A percentile compares a stretch with the other conserved stretches of the same genome.
phyloP scores from a whole-genome alignment of 2,888 invertebrate species.

The Phalera bucephala region DNA sequence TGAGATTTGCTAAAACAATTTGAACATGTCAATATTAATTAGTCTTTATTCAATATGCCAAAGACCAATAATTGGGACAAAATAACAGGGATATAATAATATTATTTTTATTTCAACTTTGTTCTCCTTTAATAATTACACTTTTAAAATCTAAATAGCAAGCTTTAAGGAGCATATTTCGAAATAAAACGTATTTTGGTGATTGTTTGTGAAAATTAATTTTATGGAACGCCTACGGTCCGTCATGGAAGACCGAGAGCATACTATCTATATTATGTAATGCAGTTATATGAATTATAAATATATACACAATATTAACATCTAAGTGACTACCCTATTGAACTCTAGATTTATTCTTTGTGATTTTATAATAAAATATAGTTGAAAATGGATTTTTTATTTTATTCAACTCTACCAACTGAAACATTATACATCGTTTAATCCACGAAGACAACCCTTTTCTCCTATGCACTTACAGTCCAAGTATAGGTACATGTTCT shows the following conservation, averaged over 20 bases:
- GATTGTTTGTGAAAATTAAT: slow-evolving; percentile 62
- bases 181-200: slow-evolving; percentile 63
- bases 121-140: slow-evolving; percentile 27
- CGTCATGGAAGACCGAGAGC: slow-evolving; percentile 30
- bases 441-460: no score
- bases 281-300: slow-evolving; percentile 70
- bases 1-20: slow-evolving; percentile 46
- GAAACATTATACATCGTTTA: no score
- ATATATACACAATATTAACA: slow-evolving; percentile 70
- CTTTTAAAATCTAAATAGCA: slow-evolving; percentile 43
- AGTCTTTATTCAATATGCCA: slow-evolving; percentile 71
- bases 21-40: slow-evolving; percentile 57
- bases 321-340: slow-evolving; percentile 80
- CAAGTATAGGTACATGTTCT: no score
- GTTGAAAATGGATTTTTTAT: slow-evolving; percentile 60
- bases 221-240: slow-evolving; percentile 51
- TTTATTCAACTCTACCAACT: no score
- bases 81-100: slow-evolving; percentile 75
- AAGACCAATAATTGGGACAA: slow-evolving; percentile 78
- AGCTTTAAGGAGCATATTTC: slow-evolving; percentile 63
- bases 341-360: slow-evolving; percentile 88
- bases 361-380: slow-evolving; percentile 88
- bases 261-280: slow-evolving; percentile 51
- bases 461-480: no score
- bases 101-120: slow-evolving; percentile 67